Evolutionary conservation across 64 coral and sea anemone species (phyloP).

Genomic region (Montipora sp.): DNA sequence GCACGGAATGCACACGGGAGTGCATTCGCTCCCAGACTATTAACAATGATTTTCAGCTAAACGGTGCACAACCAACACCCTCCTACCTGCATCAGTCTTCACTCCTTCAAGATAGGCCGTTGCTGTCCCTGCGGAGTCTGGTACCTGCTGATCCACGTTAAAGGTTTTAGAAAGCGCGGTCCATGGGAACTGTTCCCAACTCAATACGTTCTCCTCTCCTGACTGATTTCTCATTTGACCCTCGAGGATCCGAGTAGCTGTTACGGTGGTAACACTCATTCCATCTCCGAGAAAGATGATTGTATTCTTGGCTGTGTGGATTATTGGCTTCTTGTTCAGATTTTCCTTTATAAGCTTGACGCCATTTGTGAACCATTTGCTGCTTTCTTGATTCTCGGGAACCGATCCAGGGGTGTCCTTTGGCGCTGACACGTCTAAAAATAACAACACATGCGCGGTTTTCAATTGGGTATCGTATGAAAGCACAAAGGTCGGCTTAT

Average conservation of each 20-base stretch:
- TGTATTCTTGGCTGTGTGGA: slow-evolving; percentile 38
- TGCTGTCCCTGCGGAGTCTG: slow-evolving; percentile 53
- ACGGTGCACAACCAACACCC: no score
- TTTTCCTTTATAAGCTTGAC: not conserved
- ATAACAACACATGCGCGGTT: no score
- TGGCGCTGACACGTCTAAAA: no score
- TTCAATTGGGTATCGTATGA: no score
- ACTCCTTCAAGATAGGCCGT: slow-evolving; percentile 42
- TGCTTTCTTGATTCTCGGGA: slow-evolving; percentile 18
- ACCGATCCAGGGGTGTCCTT: not conserved
- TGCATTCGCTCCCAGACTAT: no score
- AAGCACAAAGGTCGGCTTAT: no score
- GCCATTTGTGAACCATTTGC: slow-evolving; percentile 54
- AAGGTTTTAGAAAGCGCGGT: slow-evolving; percentile 52
- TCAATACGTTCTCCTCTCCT: slow-evolving; percentile 56
- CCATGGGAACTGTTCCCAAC: slow-evolving; percentile 60
- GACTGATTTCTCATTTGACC: slow-evolving; percentile 13
- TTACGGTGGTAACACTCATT: slow-evolving; percentile 28
- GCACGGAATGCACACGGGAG: no score
- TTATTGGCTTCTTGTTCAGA: not conserved
- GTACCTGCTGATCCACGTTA: slow-evolving; percentile 14
- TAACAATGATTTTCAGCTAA: no score
- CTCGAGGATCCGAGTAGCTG: slow-evolving; percentile 33
- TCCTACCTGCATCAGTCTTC: slow-evolving; percentile 68
- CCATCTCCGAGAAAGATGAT: slow-evolving; percentile 57